Percentiles rank a stretch among this genome's conserved stretches.
These are phyloP conservation scores for Limnephilus lunatus DNA, from an alignment of 2,888 invertebrate genomes.

Conservation along the genomic window DNA sequence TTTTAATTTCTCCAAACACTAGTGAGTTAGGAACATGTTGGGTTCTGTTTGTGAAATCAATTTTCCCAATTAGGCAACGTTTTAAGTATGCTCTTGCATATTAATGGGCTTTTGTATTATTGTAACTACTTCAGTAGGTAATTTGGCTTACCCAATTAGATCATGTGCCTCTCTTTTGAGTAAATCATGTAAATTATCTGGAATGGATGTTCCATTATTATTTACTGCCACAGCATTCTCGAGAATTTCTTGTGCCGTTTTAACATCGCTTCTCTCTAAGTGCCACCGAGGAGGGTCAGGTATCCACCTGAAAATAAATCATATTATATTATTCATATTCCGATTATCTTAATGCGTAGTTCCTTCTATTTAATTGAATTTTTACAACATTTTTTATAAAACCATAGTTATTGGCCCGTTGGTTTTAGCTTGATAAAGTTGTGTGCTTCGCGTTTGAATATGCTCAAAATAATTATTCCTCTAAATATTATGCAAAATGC, in stretches of 20 bases:
- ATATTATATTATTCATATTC: neutral
- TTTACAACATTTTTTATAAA: neutral
- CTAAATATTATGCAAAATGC: no score
- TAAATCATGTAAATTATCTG: conserved; percentile 70
- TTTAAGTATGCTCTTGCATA: neutral
- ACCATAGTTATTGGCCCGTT: no score
- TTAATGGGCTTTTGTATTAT: neutral
- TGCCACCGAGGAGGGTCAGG: conserved; percentile 74
- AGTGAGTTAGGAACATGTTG: no score
- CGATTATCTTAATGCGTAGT: neutral
- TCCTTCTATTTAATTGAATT: neutral
- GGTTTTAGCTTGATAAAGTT: neutral
- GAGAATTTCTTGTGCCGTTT: conserved; percentile 70
- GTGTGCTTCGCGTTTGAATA: neutral
- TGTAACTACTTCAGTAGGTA: neutral
- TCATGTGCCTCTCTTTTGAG: conserved; percentile 68
- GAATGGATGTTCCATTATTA: conserved; percentile 69
- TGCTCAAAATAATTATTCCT: no score
- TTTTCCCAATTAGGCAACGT: neutral
- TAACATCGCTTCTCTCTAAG: conserved; percentile 69
- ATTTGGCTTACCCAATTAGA: conserved; percentile 48
- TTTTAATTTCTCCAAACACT: no score
- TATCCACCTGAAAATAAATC: conserved; percentile 69
- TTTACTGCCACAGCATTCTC: conserved; percentile 71
- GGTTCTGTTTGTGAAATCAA: neutral